phyloP scores from a whole-genome alignment of 1,140 invertebrate species.

The Acromyrmex heyeri region DNA sequence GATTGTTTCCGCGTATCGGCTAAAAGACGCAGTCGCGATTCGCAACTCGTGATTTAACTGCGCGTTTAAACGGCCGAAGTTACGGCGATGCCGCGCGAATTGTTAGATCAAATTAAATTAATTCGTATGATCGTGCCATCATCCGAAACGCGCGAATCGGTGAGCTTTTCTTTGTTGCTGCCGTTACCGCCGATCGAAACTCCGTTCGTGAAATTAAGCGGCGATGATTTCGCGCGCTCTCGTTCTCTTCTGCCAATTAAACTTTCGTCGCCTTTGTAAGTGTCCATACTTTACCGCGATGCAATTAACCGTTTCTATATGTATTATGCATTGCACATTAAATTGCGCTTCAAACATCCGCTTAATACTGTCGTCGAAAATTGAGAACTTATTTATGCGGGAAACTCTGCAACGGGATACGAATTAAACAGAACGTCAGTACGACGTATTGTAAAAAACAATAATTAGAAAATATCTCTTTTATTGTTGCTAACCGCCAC shows the following conservation, averaged over 20 bases:
- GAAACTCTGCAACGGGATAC: background rate
- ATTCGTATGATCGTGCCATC: constrained; percentile 49
- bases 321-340: constrained; percentile 16
- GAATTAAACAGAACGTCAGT: background rate
- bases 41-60: constrained; percentile 47
- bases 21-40: constrained; percentile 30
- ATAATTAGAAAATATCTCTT: constrained; percentile 3
- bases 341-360: constrained; percentile 24
- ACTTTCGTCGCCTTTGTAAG: constrained; percentile 43
- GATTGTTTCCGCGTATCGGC: constrained; percentile 62
- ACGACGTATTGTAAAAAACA: background rate
- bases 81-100: constrained; percentile 47
- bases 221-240: constrained; percentile 40
- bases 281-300: constrained; percentile 1
- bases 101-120: constrained; percentile 60
- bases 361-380: constrained; percentile 11
- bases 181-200: constrained; percentile 32
- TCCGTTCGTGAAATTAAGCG: constrained; percentile 14
- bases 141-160: constrained; percentile 38
- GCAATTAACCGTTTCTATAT: constrained; percentile 38
- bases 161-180: constrained; percentile 48
- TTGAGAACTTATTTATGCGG: constrained; percentile 36
- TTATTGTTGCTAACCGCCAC: background rate
- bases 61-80: constrained; percentile 56
- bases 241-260: constrained; percentile 24